phyloP scores from a whole-genome alignment of 2,113 vertebrate species.

The Egretta garzetta region DNA sequence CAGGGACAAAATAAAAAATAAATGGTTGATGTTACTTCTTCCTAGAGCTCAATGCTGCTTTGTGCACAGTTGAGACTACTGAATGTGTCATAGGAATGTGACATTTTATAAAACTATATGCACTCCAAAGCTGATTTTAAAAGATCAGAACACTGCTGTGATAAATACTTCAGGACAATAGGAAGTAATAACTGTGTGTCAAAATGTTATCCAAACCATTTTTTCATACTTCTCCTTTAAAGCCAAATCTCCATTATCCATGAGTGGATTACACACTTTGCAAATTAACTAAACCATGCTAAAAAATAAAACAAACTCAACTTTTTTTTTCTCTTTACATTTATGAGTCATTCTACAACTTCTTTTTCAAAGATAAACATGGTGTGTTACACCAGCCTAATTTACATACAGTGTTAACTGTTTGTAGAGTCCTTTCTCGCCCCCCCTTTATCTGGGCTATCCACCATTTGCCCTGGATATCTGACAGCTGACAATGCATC shows the following conservation, averaged over 20 bases:
- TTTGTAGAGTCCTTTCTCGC: neutral
- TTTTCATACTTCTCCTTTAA: neutral
- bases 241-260: neutral
- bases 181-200: neutral
- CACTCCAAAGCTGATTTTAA: neutral
- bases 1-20: neutral
- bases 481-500: neutral
- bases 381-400: neutral
- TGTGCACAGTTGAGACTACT: neutral
- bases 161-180: neutral
- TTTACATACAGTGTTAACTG: neutral
- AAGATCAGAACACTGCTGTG: neutral
- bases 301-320: neutral
- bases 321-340: neutral
- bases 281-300: neutral
- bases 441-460: neutral
- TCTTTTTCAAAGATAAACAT: neutral
- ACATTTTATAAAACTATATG: neutral
- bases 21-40: neutral
- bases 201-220: neutral
- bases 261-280: neutral
- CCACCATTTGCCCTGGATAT: neutral
- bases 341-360: neutral
- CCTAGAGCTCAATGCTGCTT: neutral
- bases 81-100: neutral